Base-by-base conservation (phyloP, 2,113 vertebrate genomes). In the Engystomops pustulosus region DNA sequence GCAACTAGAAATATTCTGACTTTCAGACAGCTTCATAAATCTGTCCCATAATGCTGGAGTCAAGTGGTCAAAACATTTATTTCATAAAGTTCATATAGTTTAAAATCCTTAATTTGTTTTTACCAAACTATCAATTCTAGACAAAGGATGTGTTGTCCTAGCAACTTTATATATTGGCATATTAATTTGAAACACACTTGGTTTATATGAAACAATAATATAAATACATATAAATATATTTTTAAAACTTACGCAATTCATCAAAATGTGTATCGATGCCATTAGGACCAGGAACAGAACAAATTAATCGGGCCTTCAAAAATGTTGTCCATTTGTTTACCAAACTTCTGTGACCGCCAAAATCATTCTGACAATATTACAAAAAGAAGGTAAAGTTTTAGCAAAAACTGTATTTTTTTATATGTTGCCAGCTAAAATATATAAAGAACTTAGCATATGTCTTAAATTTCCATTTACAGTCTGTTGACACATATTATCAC, bases 321-420 rank as follows among this genome's bases (percentile, higher is more conserved):
- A 99, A 99, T 14, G 98, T 99, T 6, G 98, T 99, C 98, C 98
- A 99, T 86, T 99, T 99, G 88, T 99, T 99, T 34, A 99, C 97
- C 60, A 99, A 94, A 88, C 98, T 99, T 87, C 98, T 94, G 91
- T 99, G 98, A 6, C 98, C 98, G 47, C 98, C 98, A 38, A 99
- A 94, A 83, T 99, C 98, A 87, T 99, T 99, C 98, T 99, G 92
- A 82, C 67, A 89, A 85, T 1, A 86, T 70, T 4, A 47, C 1
- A 49, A 23, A 49, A n/a, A 27, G 1, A 8, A 5, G 38, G 32
- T n/a, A 36, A 45, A 30, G 15, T 18, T 69, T n/a, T 69, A 20
- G 34, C 8, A 18, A 36, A 38, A 38, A 38, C 2, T 20, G 5
- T 17, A 2, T 2, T 44, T 41, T 25, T 44, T 44, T 23, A 23